Conservation (phyloP, 64 coral and sea anemone genomes). For the Dendrophyllia cribrosa region DNA sequence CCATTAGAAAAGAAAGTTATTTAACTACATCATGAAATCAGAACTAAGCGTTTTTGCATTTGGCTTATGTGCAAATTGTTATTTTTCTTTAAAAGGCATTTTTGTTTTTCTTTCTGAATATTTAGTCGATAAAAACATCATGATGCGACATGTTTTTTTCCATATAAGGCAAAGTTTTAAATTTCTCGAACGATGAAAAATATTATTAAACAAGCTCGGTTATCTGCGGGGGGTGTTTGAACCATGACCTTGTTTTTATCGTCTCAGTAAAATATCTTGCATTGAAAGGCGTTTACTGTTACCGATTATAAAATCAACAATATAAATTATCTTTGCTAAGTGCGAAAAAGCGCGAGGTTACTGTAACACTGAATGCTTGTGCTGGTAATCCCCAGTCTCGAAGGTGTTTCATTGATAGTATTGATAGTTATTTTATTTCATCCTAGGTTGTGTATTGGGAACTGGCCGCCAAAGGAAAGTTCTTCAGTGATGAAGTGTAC, state of each 20-base stretch:
- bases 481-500: slow-evolving; percentile 40
- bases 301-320: not conserved
- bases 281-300: not conserved
- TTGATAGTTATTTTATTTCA: not conserved
- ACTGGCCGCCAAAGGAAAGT: slow-evolving; percentile 1
- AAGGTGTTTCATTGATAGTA: not conserved
- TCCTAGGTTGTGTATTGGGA: not conserved
- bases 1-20: too few species aligned
- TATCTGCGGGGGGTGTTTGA: not conserved
- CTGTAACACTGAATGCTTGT: too few species aligned
- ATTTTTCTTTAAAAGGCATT: too few species aligned
- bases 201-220: not conserved
- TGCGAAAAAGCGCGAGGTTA: too few species aligned
- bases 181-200: not conserved
- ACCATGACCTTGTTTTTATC: not conserved
- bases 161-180: slow-evolving; percentile 14
- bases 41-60: too few species aligned
- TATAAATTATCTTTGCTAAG: too few species aligned
- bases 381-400: too few species aligned
- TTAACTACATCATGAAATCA: too few species aligned
- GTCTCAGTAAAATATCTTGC: too few species aligned
- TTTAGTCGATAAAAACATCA: too few species aligned
- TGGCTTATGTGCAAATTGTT: too few species aligned
- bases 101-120: too few species aligned
- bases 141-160: not conserved